Conservation (phyloP, 1,140 invertebrate species). For the Meloidogyne hapla region DNA sequence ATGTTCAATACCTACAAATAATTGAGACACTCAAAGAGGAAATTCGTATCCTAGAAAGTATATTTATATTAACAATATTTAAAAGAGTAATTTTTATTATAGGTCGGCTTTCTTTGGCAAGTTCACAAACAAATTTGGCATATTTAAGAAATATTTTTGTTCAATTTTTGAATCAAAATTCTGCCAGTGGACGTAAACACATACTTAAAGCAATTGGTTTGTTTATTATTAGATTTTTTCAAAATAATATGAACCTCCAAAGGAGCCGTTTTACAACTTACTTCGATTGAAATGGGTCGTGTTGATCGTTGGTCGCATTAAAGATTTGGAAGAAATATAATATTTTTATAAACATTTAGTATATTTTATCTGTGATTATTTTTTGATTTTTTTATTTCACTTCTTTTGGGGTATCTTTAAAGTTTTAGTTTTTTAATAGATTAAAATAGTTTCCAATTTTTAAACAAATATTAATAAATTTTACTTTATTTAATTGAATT, state of each 20-base stretch:
- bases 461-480: not conserved
- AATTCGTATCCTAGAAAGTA: conserved; percentile 57
- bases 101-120: conserved; percentile 48
- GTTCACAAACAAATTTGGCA: conserved; percentile 54
- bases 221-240: not conserved
- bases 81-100: conserved; percentile 19
- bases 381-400: not conserved
- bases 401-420: too few species aligned
- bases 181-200: conserved; percentile 43
- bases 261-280: conserved; percentile 26
- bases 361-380: not conserved
- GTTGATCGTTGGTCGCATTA: conserved; percentile 23
- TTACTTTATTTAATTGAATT: not conserved
- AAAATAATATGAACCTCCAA: too few species aligned
- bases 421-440: too few species aligned
- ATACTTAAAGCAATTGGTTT: conserved; percentile 58
- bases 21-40: conserved; percentile 59
- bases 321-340: not conserved
- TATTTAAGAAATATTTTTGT: conserved; percentile 61
- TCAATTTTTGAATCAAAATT: conserved; percentile 51
- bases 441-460: not conserved
- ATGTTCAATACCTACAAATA: conserved; percentile 60
- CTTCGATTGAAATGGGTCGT: conserved; percentile 13
- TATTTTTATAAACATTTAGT: not conserved
- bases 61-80: not conserved